phyloP scores from a whole-genome alignment of 2,113 vertebrate genomes.

The Cisticola juncidis region DNA sequence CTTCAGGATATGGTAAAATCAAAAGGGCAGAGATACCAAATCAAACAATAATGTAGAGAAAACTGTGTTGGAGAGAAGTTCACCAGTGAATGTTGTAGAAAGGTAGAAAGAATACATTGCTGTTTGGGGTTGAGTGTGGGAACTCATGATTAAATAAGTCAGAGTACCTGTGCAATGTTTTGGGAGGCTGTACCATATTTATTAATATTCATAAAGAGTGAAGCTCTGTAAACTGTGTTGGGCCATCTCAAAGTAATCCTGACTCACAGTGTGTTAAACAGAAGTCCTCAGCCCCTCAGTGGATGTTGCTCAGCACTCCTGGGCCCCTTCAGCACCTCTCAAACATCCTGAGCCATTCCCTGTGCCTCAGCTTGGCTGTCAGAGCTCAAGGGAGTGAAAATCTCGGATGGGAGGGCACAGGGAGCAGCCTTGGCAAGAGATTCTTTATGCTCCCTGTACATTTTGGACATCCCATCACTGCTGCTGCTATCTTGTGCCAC shows the following conservation, averaged over 20 bases:
- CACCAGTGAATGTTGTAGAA: background rate
- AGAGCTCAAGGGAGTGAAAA: background rate
- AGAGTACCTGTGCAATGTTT: background rate
- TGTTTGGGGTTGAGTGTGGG: background rate
- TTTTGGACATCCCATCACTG: background rate
- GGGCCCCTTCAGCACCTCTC: background rate
- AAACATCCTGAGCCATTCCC: background rate
- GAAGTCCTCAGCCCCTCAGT: background rate
- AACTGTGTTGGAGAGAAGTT: background rate
- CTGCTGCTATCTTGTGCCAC: background rate
- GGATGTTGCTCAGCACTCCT: background rate
- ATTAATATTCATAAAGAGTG: background rate
- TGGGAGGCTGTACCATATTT: background rate
- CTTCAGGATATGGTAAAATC: background rate
- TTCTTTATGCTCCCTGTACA: background rate
- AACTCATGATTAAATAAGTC: background rate
- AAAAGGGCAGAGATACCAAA: background rate
- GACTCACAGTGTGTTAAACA: background rate
- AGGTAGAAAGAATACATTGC: background rate
- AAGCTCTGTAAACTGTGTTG: background rate
- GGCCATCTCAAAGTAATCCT: background rate
- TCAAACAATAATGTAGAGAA: background rate
- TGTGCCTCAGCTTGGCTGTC: background rate
- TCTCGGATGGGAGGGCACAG: accelerated
- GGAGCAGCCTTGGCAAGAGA: background rate